phyloP scores from a whole-genome alignment of 2,113 vertebrate species.

The Eubucco bourcierii region DNA sequence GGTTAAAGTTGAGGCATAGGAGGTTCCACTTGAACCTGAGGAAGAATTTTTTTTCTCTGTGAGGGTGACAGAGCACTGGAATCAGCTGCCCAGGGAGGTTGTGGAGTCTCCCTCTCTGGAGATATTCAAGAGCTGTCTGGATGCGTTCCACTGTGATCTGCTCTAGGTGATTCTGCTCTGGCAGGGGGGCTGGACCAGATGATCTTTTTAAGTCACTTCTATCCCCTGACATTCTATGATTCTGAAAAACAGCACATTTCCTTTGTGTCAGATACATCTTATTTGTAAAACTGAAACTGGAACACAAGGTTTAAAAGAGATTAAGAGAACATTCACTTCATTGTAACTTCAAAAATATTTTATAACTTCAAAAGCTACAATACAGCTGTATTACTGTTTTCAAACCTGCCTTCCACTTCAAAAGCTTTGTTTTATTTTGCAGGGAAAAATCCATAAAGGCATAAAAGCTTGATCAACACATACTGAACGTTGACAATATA shows the following conservation, averaged over 20 bases:
- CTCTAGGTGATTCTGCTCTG: too few relatives aligned
- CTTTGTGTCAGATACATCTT: not conserved
- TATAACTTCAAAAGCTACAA: not conserved
- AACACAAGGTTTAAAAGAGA: not conserved
- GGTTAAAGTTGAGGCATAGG: too few relatives aligned
- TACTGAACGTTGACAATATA: rapidly evolving
- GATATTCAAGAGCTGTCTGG: too few relatives aligned
- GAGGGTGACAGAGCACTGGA: too few relatives aligned
- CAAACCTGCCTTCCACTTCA: not conserved
- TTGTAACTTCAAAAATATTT: not conserved
- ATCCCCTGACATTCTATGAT: not conserved
- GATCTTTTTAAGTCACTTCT: too few relatives aligned
- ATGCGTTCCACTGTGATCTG: too few relatives aligned
- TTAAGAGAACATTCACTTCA: not conserved
- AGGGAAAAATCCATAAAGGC: not conserved
- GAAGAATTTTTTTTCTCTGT: too few relatives aligned
- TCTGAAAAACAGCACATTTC: not conserved
- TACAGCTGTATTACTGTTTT: not conserved
- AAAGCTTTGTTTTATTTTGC: not conserved
- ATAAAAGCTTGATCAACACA: not conserved
- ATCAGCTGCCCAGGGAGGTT: too few relatives aligned
- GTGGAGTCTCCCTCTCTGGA: too few relatives aligned
- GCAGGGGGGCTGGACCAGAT: too few relatives aligned
- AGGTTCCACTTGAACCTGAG: too few relatives aligned
- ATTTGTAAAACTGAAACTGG: not conserved